These are phyloP conservation scores for Meiosimyza platycephala DNA, from an alignment of 2,888 invertebrate species.

Conservation along the genomic window DNA sequence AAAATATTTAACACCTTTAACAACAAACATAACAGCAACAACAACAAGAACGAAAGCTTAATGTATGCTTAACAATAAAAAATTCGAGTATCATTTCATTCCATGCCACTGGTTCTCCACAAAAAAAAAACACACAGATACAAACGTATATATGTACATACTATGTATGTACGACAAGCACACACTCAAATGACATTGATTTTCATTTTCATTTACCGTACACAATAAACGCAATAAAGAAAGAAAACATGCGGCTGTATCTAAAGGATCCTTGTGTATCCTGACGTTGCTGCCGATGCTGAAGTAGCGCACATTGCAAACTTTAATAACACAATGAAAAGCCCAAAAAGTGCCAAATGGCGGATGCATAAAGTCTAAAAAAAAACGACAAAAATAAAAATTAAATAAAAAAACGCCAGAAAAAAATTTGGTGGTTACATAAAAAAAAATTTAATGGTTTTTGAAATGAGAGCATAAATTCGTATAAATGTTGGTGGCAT, in stretches of 20 bases:
- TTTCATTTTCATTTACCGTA: constrained; percentile 5
- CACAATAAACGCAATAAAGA: background rate
- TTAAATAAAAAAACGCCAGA: background rate
- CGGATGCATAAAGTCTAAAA: constrained; percentile 5
- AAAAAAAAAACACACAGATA: background rate
- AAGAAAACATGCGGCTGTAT: background rate
- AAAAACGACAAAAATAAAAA: background rate
- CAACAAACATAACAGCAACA: too few species aligned
- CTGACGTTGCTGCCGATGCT: background rate
- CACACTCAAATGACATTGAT: constrained; percentile 13
- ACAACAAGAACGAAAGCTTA: too few species aligned
- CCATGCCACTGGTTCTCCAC: background rate
- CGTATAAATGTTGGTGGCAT: too few species aligned
- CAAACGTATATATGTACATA: too few species aligned
- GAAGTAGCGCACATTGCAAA: too few species aligned
- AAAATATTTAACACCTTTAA: too few species aligned
- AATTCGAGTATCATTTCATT: background rate
- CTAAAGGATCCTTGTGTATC: background rate
- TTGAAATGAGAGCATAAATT: constrained; percentile 5
- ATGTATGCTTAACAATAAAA: too few species aligned
- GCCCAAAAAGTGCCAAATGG: background rate
- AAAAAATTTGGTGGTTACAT: background rate
- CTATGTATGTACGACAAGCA: background rate
- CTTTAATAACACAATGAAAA: too few species aligned
- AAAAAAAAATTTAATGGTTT: constrained; percentile 21